Evolutionary conservation across 2,888 invertebrate species (phyloP).

Genomic region (Halictus quadricinctus): DNA sequence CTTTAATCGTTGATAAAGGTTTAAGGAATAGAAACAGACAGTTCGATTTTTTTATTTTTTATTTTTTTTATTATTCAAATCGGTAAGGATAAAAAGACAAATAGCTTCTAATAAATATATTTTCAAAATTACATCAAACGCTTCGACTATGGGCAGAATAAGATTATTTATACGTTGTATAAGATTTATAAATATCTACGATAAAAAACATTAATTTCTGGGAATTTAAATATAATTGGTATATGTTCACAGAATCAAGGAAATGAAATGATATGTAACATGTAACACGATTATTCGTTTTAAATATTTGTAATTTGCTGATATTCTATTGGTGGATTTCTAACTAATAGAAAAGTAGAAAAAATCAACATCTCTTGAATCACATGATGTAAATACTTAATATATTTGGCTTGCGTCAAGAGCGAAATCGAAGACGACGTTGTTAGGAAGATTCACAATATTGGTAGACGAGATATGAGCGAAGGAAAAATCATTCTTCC

Average conservation of each 20-base stretch:
- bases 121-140: neutral
- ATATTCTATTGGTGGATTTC: neutral
- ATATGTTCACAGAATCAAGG: neutral
- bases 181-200: neutral
- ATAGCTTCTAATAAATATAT: neutral
- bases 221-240: neutral
- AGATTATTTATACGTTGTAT: neutral
- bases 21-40: neutral
- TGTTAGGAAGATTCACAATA: neutral
- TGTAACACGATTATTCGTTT: neutral
- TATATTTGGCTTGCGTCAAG: conserved; percentile 33
- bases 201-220: neutral
- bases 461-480: neutral
- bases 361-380: conserved; percentile 20
- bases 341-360: conserved; percentile 26
- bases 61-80: neutral
- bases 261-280: neutral
- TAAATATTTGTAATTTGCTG: neutral
- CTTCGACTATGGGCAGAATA: neutral
- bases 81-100: neutral
- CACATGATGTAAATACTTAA: conserved; percentile 30
- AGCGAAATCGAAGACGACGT: neutral
- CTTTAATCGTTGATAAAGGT: neutral
- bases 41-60: neutral
- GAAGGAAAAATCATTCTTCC: neutral